Base-by-base conservation (phyloP, 2,113 vertebrate species). In the Lamprotornis superbus region DNA sequence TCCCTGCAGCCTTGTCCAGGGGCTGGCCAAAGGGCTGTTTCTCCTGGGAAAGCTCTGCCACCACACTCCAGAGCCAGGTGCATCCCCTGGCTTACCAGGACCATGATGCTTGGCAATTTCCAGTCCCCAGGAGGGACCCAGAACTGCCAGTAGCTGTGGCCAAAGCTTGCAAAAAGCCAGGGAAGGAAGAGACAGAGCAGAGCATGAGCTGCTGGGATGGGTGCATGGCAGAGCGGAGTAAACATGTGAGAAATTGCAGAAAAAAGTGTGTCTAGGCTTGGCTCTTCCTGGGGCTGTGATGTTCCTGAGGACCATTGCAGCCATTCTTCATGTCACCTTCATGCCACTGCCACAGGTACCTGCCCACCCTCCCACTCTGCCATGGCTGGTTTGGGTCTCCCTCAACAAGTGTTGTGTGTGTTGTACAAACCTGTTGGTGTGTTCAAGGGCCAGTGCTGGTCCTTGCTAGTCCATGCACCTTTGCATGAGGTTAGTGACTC, bases 371-470 rank as follows among this genome's bases (percentile, higher is more conserved):
- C 40, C 76, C 0, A 0, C 75, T 42, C 33, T 10, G 3, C 75
- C 5, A 0, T 12, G 74, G 85, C 70, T 6, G 11, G 25, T 50
- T 24, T 61, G 24, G 49, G 35, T 31, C 1, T 6, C 47, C 56
- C 52, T 71, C 2, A 4, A 2, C 1, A 4, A 19, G 40, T 20
- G 31, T 33, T 0, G 0, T 69, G 76, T 64, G 19, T 75, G 15
- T 33, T 92, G 65, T 55, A 49, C 70, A 87, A 68, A 63, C 21
- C 64, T 31, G 31, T 6, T 15, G 50, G 18, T 21, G n/a, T 28
- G 35, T 9, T 10, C 2, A 1, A 33, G 65, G 65, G 59, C 21
- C 5, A 2, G 3, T 15, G 33, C 42, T 44, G 30, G 33, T 50
- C 52, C 53, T 56, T 44, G 35, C 35, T 47, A n/a, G 3, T 5